Evolutionary conservation across 2,113 vertebrate genomes (phyloP), one percentile per base, ranked within the genome.

Genomic region (Synodontis membranacea): DNA sequence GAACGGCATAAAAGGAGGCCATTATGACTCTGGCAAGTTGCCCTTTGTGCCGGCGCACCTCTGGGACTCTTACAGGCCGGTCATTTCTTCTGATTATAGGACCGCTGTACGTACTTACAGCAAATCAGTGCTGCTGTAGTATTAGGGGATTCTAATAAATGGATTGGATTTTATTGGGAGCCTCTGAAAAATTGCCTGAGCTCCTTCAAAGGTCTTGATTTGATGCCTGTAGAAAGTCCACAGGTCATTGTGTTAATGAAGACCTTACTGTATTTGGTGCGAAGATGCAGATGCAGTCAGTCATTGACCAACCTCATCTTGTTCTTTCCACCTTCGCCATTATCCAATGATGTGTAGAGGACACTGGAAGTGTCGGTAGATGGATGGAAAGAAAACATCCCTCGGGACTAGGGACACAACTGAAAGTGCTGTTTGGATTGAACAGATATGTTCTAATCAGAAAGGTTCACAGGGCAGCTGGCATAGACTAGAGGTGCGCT

Each of bases 21-120:
- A 21, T 92, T 93, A 81, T 83, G 85, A 84, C 70, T 62, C 58
- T 89, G 90, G 88, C 88, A 64, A 23, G 76, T 52, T 58, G 75
- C 84, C 86, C 85, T 70, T 64, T 84, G 74, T 58, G 75, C 21
- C 31, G 25, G n/a, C 28, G 15, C 42, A n/a, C 46, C 50, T 62
- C 83, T 81, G 8, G 8, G 4, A 14, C 84, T 80, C 56, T 64
- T 7, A 64, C 12, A 17, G 75, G 25, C 56, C 75, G n/a, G 4
- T 79, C 75, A 50, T 31, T 34, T 62, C 42, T 62, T 62, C 12
- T 62, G 74, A 79, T 85, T 78, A 85, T n/a, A 60, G 42, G 70
- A 48, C 56, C 50, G 56, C 11, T 78, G 72, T 23, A 21, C 39
- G 44, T 76, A 76, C 76, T 76, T 46, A 48, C 34, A 60, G 21